phyloP scores from a whole-genome alignment of 2,797 vertebrate genomes.

The Poecilia wingei region DNA sequence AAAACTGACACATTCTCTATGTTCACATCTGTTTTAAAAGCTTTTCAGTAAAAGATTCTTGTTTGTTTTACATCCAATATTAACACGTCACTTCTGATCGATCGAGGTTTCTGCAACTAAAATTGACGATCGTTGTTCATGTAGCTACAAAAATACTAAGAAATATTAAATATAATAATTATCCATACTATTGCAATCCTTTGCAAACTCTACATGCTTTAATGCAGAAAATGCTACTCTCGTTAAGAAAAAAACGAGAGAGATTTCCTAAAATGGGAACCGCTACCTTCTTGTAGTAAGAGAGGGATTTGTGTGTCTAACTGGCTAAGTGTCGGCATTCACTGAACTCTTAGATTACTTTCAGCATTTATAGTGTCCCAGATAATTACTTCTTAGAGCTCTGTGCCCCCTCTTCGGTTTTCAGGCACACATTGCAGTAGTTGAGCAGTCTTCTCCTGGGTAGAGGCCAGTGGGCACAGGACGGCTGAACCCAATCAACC shows the following conservation, averaged over 20 bases:
- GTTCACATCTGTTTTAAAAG: not conserved
- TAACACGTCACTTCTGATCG: not conserved
- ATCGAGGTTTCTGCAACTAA: not conserved
- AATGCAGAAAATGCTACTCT: not conserved
- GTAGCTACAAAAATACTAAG: not conserved
- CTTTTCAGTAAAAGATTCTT: not conserved
- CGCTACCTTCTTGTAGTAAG: not conserved
- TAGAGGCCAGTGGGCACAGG: slow-evolving; percentile 42
- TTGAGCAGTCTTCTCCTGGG: slow-evolving; percentile 61
- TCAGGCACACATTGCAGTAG: slow-evolving; percentile 22
- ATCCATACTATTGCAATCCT: not conserved
- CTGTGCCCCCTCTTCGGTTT: slow-evolving; percentile 31
- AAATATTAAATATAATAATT: not conserved
- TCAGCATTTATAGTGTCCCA: slow-evolving; percentile 3
- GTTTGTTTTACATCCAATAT: not conserved
- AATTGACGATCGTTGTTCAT: not conserved
- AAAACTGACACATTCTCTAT: no score
- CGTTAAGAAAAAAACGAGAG: not conserved
- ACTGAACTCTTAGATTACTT: not conserved
- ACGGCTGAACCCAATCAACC: slow-evolving; percentile 73
- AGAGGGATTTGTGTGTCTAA: not conserved
- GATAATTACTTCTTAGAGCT: slow-evolving; percentile 1
- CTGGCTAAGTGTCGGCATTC: not conserved
- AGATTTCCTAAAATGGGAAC: not conserved
- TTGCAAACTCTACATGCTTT: not conserved